These are phyloP conservation scores for Nowickia ferox DNA, from an alignment of 2,888 invertebrate species.

Conservation along the genomic window DNA sequence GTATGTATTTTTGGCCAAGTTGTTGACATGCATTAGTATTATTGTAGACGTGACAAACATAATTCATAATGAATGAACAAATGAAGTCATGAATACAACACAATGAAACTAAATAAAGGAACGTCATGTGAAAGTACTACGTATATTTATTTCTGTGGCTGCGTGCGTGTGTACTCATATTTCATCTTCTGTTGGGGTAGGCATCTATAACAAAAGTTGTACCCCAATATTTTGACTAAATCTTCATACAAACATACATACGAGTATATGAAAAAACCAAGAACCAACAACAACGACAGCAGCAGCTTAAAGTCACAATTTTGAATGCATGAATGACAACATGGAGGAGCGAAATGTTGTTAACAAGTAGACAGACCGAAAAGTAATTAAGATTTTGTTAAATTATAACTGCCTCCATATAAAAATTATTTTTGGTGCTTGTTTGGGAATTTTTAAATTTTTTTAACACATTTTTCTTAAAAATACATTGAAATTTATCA, in stretches of 20 bases:
- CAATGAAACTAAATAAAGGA: constrained; percentile 26
- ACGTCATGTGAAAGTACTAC: constrained; percentile 30
- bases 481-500: no score
- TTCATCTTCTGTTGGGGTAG: constrained; percentile 9
- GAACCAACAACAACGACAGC: background rate
- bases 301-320: constrained; percentile 26
- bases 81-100: constrained; percentile 25
- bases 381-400: background rate
- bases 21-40: constrained; percentile 82
- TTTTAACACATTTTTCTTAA: no score
- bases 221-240: constrained; percentile 41
- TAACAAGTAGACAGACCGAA: background rate
- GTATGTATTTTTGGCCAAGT: constrained; percentile 68
- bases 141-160: constrained; percentile 18
- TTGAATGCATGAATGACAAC: constrained; percentile 31
- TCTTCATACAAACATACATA: constrained; percentile 32
- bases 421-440: background rate
- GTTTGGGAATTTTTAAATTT: no score
- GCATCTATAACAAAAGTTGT: background rate
- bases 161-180: background rate
- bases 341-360: background rate
- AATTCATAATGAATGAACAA: constrained; percentile 73
- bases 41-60: constrained; percentile 76
- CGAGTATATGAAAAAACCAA: constrained; percentile 30
- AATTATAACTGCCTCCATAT: background rate